Evolutionary conservation across 1,140 invertebrate genomes (phyloP), one percentile per base, ranked within the genome.

Genomic region (Formica selysi): DNA sequence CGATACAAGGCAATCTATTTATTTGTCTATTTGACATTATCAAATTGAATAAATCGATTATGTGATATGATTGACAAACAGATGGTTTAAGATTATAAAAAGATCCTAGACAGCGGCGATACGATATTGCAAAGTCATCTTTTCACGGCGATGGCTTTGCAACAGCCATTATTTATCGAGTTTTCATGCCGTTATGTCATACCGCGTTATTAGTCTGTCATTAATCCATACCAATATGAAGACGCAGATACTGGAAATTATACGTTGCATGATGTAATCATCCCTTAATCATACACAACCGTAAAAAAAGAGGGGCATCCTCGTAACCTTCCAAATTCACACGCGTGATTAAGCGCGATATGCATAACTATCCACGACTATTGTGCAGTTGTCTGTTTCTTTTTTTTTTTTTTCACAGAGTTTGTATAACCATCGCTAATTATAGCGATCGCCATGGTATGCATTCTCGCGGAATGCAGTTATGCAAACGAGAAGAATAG

Each of bases 401-500:
- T 54, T 51, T 51, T 48, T 11, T 36, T 29, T 29, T 32, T 3
- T 32, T 4, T 3, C 54, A 19, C 11, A 19, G 29, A 83, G 73
- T 83, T 83, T 61, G 22, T 36, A 61, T 54, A 44, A 26, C 51
- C 67, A 22, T 6, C 19, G 79, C 57, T 81, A 73, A 74, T 83
- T 74, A 74, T 83, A 83, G 54, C 68, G 29, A 83, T 83, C 5
- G 68, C 54, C 26, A 7, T 19, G 41, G 29, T 41, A 71, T n/a
- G 48, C 78, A 73, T 83, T 62, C 73, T 74, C 68, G 54, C 68
- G 79, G 68, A 83, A 74, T 74, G 57, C 54, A 48, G 57, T 83
- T 83, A 74, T 74, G 79, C 68, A 83, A 83, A 83, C 68, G 54
- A 61, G 79, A 62, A 29, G 78, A 61, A 83, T 62, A 74, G 67